Evolutionary conservation across 2,113 vertebrate species (phyloP).

Genomic region (Elephantulus edwardii): DNA sequence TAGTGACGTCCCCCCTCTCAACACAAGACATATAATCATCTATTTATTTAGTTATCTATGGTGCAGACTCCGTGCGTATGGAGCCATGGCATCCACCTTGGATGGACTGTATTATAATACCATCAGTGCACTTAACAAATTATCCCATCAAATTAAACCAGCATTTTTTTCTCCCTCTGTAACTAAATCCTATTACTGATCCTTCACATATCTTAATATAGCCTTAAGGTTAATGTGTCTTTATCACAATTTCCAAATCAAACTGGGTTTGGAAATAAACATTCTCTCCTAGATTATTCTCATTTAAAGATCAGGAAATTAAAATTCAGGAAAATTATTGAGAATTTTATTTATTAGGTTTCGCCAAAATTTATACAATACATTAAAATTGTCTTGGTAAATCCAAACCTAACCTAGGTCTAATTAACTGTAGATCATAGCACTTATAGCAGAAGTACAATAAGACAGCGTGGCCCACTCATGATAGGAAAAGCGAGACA

Average conservation of each 20-base stretch:
- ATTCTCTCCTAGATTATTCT: neutral
- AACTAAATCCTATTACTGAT: neutral
- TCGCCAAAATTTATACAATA: neutral
- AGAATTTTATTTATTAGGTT: neutral
- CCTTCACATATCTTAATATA: neutral
- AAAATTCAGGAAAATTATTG: slow-evolving; percentile 26
- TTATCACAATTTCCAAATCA: neutral
- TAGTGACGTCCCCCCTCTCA: neutral
- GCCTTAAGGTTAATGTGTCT: neutral
- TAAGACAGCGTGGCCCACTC: neutral
- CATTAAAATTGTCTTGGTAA: neutral
- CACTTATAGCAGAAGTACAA: neutral
- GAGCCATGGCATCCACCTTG: neutral
- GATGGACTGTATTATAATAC: neutral
- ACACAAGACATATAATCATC: neutral
- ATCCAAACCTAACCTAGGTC: neutral
- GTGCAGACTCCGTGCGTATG: neutral
- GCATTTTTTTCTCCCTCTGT: neutral
- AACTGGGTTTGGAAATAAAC: neutral
- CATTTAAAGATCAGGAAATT: neutral
- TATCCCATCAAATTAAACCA: neutral
- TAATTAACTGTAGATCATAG: neutral
- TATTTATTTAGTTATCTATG: neutral
- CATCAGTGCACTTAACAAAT: neutral
- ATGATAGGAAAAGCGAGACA: neutral